Evolutionary conservation across 2,888 invertebrate genomes (phyloP).

Genomic region (Coremacera marginata): DNA sequence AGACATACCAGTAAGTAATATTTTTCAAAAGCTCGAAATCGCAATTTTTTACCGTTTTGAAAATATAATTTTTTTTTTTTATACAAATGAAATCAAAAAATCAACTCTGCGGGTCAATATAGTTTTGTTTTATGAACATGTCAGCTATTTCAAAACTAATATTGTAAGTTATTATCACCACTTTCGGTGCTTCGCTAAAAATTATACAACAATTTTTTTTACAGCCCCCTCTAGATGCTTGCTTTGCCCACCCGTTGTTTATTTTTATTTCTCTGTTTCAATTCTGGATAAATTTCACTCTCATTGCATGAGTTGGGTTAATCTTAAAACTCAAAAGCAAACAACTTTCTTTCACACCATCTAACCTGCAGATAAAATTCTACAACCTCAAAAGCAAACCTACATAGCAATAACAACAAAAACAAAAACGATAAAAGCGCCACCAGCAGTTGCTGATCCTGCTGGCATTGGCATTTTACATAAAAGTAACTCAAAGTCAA

Average conservation of each 20-base stretch:
- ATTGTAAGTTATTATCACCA: no score
- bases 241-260: background rate
- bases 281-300: slow-evolving; percentile 55
- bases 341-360: slow-evolving; percentile 52
- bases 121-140: no score
- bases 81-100: no score
- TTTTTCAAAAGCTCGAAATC: no score
- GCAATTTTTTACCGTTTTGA: no score
- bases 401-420: background rate
- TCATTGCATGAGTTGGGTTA: slow-evolving; percentile 43
- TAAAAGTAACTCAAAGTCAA: background rate
- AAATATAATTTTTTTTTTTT: no score
- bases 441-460: slow-evolving; percentile 16
- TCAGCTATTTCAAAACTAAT: no score
- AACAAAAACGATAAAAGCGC: background rate
- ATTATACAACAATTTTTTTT: no score
- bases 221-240: no score
- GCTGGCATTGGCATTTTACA: background rate
- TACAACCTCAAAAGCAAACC: slow-evolving; percentile 34
- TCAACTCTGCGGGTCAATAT: no score
- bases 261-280: background rate
- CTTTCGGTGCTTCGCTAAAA: no score
- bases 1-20: no score
- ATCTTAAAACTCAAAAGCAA: slow-evolving; percentile 52
- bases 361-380: slow-evolving; percentile 35